Evolutionary conservation across 2,888 invertebrate genomes (phyloP).

Genomic region (Hyposoter dolosus): DNA sequence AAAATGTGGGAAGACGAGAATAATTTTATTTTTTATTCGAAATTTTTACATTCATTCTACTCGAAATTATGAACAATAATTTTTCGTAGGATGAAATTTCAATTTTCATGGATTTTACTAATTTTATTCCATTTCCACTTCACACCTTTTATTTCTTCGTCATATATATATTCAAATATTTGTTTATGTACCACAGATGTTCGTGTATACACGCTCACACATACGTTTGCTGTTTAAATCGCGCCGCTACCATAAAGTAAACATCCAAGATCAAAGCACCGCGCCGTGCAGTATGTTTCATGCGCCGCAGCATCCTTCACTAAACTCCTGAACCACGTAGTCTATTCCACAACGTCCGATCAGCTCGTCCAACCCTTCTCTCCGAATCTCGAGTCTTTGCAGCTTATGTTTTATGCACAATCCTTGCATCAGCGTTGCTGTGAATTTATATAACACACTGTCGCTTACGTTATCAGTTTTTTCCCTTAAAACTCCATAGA

Average conservation of each 20-base stretch:
- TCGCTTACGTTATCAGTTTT: background rate
- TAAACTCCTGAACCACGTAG: slow-evolving; percentile 53
- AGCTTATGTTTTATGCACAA: slow-evolving; percentile 41
- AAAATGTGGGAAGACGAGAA: slow-evolving; percentile 36
- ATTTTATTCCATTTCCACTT: background rate
- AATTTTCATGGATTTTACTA: background rate
- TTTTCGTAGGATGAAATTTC: too few relatives aligned
- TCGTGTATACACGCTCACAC: background rate
- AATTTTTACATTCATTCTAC: background rate
- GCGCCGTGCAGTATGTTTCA: slow-evolving; percentile 54
- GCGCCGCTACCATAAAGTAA: slow-evolving; percentile 77
- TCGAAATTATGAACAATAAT: background rate
- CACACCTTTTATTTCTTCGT: background rate
- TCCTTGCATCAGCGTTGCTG: background rate
- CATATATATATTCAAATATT: background rate
- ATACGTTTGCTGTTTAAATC: slow-evolving; percentile 75
- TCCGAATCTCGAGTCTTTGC: background rate
- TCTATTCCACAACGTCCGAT: slow-evolving; percentile 24
- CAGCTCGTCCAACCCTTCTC: slow-evolving; percentile 9
- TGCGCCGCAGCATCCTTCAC: slow-evolving; percentile 47
- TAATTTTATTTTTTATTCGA: background rate
- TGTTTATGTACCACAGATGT: slow-evolving; percentile 12
- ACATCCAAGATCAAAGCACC: slow-evolving; percentile 78
- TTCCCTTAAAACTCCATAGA: background rate
- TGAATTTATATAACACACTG: background rate